A percentile compares a stretch with the other conserved stretches of the same genome.
Evolutionary conservation across 2,113 vertebrate genomes (phyloP).

Genomic region (Actinemys pallida): DNA sequence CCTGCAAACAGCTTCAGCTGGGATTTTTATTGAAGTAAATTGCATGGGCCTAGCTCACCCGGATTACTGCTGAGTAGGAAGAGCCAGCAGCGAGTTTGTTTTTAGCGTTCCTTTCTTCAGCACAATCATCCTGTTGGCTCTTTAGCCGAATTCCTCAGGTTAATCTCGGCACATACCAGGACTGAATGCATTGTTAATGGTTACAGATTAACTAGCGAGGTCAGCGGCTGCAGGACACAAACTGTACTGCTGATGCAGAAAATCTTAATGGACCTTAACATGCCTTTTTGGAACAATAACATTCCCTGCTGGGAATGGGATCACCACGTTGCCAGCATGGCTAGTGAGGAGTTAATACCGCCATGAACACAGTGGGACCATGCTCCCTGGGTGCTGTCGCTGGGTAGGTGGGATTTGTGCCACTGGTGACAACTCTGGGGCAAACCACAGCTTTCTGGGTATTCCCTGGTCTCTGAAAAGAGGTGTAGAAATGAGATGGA

Average conservation of each 20-base stretch:
- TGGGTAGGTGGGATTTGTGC: too few relatives aligned
- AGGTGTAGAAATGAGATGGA: background rate
- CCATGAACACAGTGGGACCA: background rate
- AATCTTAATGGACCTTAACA: constrained; percentile 22
- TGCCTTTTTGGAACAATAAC: background rate
- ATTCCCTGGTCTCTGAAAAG: background rate
- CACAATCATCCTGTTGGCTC: background rate
- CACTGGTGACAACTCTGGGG: background rate
- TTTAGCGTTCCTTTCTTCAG: background rate
- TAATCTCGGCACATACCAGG: background rate
- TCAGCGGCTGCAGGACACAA: background rate
- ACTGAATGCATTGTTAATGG: constrained; percentile 32
- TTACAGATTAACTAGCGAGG: constrained; percentile 47
- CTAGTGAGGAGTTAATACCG: background rate
- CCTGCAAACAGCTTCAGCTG: background rate
- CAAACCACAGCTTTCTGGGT: background rate
- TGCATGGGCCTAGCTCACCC: background rate
- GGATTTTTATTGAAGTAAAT: background rate
- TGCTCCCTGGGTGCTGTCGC: background rate
- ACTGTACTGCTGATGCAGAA: background rate
- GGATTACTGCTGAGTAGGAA: background rate
- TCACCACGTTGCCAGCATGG: too few relatives aligned
- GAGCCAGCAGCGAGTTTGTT: background rate
- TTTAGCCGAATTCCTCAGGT: constrained; percentile 4
- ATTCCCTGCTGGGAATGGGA: background rate